Evolutionary conservation across 1,140 invertebrate genomes (phyloP).

Genomic region (Leptonema lineaticorne): DNA sequence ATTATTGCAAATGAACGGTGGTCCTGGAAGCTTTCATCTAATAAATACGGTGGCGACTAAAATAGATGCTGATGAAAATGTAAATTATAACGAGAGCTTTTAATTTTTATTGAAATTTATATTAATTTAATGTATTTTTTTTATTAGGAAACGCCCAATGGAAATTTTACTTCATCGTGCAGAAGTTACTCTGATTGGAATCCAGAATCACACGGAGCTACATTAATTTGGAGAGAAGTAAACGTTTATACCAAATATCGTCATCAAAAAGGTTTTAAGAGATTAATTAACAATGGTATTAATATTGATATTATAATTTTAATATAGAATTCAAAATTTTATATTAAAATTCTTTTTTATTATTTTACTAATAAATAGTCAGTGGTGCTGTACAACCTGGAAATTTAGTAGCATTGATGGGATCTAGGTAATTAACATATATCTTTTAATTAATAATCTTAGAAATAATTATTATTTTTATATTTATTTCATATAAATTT

Average conservation of each 20-base stretch:
- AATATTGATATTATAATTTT: conserved; percentile 1
- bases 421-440: conserved; percentile 68
- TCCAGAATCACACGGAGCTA: conserved; percentile 60
- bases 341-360: conserved; percentile 48
- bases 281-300: conserved; percentile 69
- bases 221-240: conserved; percentile 73
- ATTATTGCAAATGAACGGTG: conserved; percentile 10
- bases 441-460: background rate
- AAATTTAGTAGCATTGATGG: conserved; percentile 85
- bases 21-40: background rate
- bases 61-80: background rate
- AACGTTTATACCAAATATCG: conserved; percentile 65
- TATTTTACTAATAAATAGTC: no score
- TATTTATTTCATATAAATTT: conserved; percentile 41
- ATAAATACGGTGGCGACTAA: background rate
- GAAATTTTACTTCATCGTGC: background rate
- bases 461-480: conserved; percentile 6
- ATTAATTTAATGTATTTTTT: background rate
- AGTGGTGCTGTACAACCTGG: conserved; percentile 78
- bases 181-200: conserved; percentile 49
- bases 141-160: background rate
- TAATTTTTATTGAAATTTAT: background rate
- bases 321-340: background rate
- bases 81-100: background rate
- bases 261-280: conserved; percentile 58